These are phyloP conservation scores for Xestoiulus laeticollis DNA, from an alignment of 2,888 invertebrate species.

Conservation along the genomic window DNA sequence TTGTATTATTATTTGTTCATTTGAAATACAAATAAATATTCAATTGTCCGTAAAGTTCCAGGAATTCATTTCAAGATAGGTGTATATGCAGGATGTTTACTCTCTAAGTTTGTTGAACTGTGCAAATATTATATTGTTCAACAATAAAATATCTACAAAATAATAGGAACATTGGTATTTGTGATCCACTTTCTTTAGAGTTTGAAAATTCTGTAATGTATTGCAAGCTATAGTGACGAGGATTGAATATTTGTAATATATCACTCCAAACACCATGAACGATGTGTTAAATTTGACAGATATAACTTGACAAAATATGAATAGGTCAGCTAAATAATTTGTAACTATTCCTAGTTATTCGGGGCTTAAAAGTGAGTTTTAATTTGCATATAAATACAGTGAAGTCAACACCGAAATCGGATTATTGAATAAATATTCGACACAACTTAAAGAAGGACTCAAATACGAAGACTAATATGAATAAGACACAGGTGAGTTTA, in stretches of 20 bases:
- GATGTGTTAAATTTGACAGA: background rate
- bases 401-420: background rate
- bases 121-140: background rate
- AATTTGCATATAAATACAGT: background rate
- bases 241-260: too few relatives aligned
- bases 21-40: background rate
- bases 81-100: background rate
- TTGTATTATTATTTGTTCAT: background rate
- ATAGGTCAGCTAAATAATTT: background rate
- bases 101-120: background rate
- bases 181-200: background rate
- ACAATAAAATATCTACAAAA: background rate
- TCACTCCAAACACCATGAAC: background rate
- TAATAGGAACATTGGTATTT: background rate
- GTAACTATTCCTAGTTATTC: background rate
- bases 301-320: background rate
- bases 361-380: background rate
- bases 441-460: background rate
- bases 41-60: background rate
- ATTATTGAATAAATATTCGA: background rate
- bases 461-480: background rate
- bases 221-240: too few relatives aligned
- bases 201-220: background rate
- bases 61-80: background rate
- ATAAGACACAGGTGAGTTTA: background rate